Base-by-base conservation (phyloP, 2,113 vertebrate genomes). In the Corvus moneduloides region DNA sequence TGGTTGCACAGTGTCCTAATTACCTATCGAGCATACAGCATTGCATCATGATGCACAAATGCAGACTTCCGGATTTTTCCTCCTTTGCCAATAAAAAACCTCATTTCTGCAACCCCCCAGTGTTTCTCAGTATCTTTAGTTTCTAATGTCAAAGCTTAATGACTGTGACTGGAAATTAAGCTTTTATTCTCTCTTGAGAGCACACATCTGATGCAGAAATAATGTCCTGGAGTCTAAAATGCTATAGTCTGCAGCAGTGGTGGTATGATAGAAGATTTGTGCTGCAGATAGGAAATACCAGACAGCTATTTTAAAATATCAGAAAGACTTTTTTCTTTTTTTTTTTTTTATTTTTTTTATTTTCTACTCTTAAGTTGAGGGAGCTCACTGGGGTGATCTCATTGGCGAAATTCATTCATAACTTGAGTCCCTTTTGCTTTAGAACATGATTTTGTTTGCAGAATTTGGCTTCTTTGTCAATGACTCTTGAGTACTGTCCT, bases 91-190 rank as follows among this genome's bases (percentile, higher is more conserved):
- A 22, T 24, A 55, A 6, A 46, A 39, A 92, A 41, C 52, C 61
- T 92, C 4, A 7, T 81, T 92, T 94, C 72, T 94, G 37, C 77
- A 73, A 33, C 48, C 30, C 8, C 37, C 26, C 28, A 7, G 46
- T 37, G 63, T 43, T 87, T 93, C 91, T 90, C 48, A n/a, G 16
- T 67, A 33, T 74, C 76, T 91, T 88, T 77, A 90, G 90, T 90
- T 91, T 91, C 83, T 86, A 63, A 66, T 43, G 46, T 44, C 59
- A 71, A 80, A 85, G 27, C 63, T 83, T 90, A 96, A 91, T 93
- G 85, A 86, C 84, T 69, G 15, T 73, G 74, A 83, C 32, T 86
- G 35, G 43, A 95, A 95, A 89, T 86, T 54, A 94, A 80, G 44
- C 69, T 93, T 92, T 92, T 85, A 64, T 74, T 37, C 4, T 86